Evolutionary conservation across 2,888 invertebrate species (phyloP), one percentile per base, ranked within the genome.

Genomic region (Pristionchus entomophagus): DNA sequence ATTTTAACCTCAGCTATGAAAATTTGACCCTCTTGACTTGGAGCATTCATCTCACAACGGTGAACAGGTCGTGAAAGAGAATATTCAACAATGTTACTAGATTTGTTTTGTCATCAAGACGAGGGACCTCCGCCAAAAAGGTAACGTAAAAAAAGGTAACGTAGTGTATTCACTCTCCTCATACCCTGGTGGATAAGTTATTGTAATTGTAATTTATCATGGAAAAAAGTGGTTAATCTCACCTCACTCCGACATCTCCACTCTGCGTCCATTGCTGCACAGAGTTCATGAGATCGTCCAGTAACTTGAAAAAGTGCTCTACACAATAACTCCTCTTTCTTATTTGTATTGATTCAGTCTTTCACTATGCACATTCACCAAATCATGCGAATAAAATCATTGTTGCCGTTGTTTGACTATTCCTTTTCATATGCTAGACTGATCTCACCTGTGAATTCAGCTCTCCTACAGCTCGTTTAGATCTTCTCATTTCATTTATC

Each of bases 251-350:
- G 4, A 78, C 49, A 49, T 78, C 78, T 8, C 78, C 78, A 12
- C 49, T 49, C 26, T 26, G 0, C 12, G 78, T 78, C 78, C 78
- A 78, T 14, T 26, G 29, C 12, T 78, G 78, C 12, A 78, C 78
- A 10, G 78, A 78, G 29, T 78, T 78, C 78, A 78, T 78, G 14
- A 78, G 19, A 14, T n/a, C 78, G 78, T 78, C 78, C 6, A 78
- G 29, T 35, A 78, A 0, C 78, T 78, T 1, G 8, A 73, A 17
- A 29, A 6, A 45, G 14, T 45, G 6, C 45, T 45, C 14, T 45
- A 45, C 45, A 10, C 14, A 45, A 45, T 45, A n/a, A n/a, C n/a
- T n/a, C n/a, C n/a, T n/a, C n/a, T n/a, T n/a, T n/a, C n/a, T n/a
- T n/a, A n/a, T n/a, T n/a, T n/a, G n/a, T n/a, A n/a, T n/a, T n/a